Percentiles rank a stretch among this genome's conserved stretches.
Conservation (phyloP, 2,888 invertebrate genomes). For the Parnassius orleans region DNA sequence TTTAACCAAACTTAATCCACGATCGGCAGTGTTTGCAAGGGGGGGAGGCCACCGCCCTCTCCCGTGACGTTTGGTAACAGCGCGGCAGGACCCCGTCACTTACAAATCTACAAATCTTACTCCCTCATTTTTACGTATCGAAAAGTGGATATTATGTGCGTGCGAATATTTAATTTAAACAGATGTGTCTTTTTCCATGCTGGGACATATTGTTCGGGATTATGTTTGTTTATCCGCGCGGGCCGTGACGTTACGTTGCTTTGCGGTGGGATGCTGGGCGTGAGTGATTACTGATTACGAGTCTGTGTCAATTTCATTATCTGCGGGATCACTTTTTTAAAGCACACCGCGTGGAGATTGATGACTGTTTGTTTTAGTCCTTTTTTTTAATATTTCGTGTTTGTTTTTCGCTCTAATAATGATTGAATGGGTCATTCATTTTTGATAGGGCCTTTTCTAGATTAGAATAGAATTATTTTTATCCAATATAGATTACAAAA, state of each 20-base stretch:
- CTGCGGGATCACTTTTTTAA: slow-evolving; percentile 21
- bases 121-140: slow-evolving; percentile 31
- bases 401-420: neutral
- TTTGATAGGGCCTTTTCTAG: too few species aligned
- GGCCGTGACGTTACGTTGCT: neutral
- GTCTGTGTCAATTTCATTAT: slow-evolving; percentile 30
- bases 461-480: too few species aligned
- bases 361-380: slow-evolving; percentile 13
- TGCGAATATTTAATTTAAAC: slow-evolving; percentile 30
- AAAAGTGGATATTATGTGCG: slow-evolving; percentile 26
- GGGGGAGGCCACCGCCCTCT: slow-evolving; percentile 32
- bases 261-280: neutral
- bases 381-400: slow-evolving; percentile 3
- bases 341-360: slow-evolving; percentile 12
- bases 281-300: slow-evolving; percentile 17
- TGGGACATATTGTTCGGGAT: slow-evolving; percentile 7
- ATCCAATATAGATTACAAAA: too few species aligned
- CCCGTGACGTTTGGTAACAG: slow-evolving; percentile 47
- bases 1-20: slow-evolving; percentile 48
- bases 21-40: slow-evolving; percentile 29
- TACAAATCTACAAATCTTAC: slow-evolving; percentile 40
- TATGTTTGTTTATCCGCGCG: slow-evolving; percentile 21
- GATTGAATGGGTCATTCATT: too few species aligned
- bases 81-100: slow-evolving; percentile 61
- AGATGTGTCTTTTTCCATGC: slow-evolving; percentile 26